These are phyloP conservation scores for Lepisosteus osseus DNA, from an alignment of 2,113 vertebrate species.

Conservation along the genomic window DNA sequence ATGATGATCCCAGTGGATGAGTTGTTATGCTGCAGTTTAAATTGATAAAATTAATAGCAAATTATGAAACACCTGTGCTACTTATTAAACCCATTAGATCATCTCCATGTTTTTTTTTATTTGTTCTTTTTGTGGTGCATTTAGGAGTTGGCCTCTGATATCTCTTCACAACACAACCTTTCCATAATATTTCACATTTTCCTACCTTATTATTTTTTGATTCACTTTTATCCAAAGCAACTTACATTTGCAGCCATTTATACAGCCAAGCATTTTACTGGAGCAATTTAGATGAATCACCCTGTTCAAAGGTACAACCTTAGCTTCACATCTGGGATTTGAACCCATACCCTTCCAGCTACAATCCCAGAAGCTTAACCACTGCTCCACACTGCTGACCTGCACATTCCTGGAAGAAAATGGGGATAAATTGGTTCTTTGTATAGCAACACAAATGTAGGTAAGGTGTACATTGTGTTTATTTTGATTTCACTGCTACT, in stretches of 20 bases:
- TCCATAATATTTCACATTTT: too few species aligned
- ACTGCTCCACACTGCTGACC: background rate
- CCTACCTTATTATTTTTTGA: background rate
- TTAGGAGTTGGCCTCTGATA: too few species aligned
- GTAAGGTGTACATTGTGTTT: conserved; percentile 3
- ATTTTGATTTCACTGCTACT: background rate
- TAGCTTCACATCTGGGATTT: background rate
- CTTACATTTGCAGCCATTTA: too few species aligned
- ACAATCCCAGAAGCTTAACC: too few species aligned
- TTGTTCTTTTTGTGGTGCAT: too few species aligned
- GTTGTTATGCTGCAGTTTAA: background rate
- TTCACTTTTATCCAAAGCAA: background rate
- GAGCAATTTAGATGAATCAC: background rate
- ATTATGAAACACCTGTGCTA: too few species aligned
- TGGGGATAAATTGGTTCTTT: background rate
- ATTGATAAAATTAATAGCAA: background rate
- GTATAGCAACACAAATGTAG: conserved; percentile 5
- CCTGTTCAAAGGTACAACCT: background rate
- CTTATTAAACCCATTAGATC: too few species aligned
- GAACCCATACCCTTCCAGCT: background rate
- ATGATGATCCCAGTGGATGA: too few species aligned
- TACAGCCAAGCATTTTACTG: too few species aligned
- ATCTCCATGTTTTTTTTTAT: too few species aligned
- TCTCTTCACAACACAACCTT: too few species aligned
- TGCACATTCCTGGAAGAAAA: too few species aligned